Evolutionary conservation across 2,888 invertebrate species (phyloP).

Genomic region (Heliconius cydno): DNA sequence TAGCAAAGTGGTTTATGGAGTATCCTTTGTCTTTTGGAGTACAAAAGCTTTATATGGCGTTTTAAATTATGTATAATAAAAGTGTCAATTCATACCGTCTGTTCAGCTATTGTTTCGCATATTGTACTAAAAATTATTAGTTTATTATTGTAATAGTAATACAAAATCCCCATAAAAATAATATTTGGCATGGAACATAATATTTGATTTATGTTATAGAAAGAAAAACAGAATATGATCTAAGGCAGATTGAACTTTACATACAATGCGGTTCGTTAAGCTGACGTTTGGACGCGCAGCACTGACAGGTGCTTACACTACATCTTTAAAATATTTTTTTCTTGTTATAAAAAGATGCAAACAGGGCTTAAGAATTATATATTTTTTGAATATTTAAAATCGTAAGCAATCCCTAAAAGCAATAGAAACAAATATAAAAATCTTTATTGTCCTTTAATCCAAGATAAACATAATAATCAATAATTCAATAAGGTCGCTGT

Average conservation of each 20-base stretch:
- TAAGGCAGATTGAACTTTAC: slow-evolving; percentile 58
- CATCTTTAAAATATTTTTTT: slow-evolving; percentile 14
- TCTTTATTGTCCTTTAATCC: too few species aligned
- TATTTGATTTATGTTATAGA: slow-evolving; percentile 15
- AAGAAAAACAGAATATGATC: slow-evolving; percentile 36
- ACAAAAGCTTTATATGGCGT: slow-evolving; percentile 20
- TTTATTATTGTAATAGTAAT: slow-evolving; percentile 5
- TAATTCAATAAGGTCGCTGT: background rate
- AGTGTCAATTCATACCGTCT: slow-evolving; percentile 12
- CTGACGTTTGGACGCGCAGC: slow-evolving; percentile 63
- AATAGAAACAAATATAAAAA: background rate
- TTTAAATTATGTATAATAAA: slow-evolving; percentile 28
- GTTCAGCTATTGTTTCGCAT: background rate
- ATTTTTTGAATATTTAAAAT: background rate
- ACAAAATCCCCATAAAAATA: background rate
- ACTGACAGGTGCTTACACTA: slow-evolving; percentile 37
- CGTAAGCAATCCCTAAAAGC: too few species aligned
- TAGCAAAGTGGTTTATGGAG: slow-evolving; percentile 21
- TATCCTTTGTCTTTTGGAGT: slow-evolving; percentile 22
- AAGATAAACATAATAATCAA: background rate
- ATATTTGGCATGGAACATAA: background rate
- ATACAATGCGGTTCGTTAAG: slow-evolving; percentile 76
- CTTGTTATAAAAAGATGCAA: background rate
- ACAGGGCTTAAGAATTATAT: background rate
- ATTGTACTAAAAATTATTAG: background rate